Percentiles rank a stretch among this genome's conserved stretches.
These are phyloP conservation scores for Scyliorhinus canicula DNA, from an alignment of 2,797 vertebrate species.

Conservation along the genomic window DNA sequence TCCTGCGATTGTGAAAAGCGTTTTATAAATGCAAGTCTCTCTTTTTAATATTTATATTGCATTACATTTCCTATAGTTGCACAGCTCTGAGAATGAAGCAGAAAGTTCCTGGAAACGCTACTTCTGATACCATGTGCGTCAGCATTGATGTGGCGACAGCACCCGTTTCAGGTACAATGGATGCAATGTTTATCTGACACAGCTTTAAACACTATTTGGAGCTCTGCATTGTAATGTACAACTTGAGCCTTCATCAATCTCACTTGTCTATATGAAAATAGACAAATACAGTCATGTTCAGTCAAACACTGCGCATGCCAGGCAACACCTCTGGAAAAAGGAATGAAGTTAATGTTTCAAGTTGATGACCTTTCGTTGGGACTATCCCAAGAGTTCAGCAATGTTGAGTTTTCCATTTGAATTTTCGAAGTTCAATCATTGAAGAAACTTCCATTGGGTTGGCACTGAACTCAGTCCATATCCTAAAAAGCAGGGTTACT, in stretches of 20 bases:
- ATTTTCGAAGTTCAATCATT: background rate
- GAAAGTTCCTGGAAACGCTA: slow-evolving; percentile 58
- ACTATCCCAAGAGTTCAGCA: background rate
- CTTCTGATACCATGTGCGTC: slow-evolving; percentile 68
- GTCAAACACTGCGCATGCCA: too few species aligned
- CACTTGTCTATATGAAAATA: background rate
- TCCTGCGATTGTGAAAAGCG: background rate
- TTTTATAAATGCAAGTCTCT: background rate
- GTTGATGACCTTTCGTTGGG: too few species aligned
- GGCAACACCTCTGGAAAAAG: background rate
- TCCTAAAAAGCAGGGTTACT: too few species aligned
- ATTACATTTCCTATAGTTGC: slow-evolving; percentile 62
- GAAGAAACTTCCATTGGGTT: background rate
- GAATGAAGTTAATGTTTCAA: background rate
- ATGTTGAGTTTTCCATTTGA: background rate
- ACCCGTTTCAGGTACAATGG: background rate
- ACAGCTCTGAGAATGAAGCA: slow-evolving; percentile 67
- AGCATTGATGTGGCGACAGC: background rate
- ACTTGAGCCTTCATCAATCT: background rate
- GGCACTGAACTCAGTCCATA: too few species aligned
- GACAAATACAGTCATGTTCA: too few species aligned
- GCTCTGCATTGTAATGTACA: background rate
- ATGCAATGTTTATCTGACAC: background rate
- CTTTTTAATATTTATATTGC: too few species aligned
- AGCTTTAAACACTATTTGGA: background rate